Conservation (phyloP, 2,797 vertebrate species). For the Hirundo rustica region DNA sequence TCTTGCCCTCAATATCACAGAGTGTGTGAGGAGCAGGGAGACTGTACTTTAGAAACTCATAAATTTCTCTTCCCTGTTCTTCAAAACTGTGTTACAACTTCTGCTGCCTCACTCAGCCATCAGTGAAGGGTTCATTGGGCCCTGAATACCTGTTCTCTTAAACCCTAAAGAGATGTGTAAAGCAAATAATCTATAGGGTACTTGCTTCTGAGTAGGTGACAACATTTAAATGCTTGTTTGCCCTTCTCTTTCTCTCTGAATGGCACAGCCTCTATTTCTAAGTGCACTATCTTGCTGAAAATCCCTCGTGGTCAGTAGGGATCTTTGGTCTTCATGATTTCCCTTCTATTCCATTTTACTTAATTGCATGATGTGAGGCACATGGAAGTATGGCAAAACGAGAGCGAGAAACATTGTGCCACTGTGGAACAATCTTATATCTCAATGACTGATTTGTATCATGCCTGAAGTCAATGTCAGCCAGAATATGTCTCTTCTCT, state of each 20-base stretch:
- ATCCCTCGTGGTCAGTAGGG: not conserved
- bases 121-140: not conserved
- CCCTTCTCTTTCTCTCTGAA: not conserved
- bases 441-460: constrained; percentile 51
- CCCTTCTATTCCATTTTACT: not conserved
- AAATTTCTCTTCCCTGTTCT: not conserved
- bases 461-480: constrained; percentile 5
- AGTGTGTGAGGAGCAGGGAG: not conserved
- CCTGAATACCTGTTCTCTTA: not conserved
- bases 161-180: not conserved
- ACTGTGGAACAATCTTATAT: not conserved
- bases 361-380: not conserved
- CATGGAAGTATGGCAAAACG: not conserved
- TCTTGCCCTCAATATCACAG: not conserved
- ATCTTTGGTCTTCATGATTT: not conserved
- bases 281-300: not conserved
- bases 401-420: not conserved
- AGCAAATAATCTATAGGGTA: not conserved
- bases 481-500: constrained; percentile 24
- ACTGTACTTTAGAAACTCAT: not conserved
- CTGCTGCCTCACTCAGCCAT: not conserved
- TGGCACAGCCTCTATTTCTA: not conserved
- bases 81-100: not conserved
- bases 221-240: not conserved
- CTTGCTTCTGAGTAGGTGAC: not conserved